Percentiles rank a stretch among this genome's conserved stretches.
Conservation (phyloP, 2,797 vertebrate species). For the Chaunax sp. region DNA sequence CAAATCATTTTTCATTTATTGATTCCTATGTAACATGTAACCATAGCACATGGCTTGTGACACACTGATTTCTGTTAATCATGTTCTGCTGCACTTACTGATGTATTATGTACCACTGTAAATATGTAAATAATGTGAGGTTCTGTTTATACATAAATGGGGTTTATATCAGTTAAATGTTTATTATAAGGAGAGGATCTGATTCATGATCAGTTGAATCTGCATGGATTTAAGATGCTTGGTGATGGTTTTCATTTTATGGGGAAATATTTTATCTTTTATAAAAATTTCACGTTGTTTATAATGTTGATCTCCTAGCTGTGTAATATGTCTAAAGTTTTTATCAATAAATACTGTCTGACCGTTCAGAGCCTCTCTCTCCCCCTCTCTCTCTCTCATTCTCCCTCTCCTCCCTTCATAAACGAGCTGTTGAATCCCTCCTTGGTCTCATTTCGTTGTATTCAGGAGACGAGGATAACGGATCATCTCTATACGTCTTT, state of each 20-base stretch:
- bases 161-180: constrained; percentile 20
- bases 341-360: constrained; percentile 85
- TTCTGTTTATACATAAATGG: constrained; percentile 7
- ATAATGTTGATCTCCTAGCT: constrained; percentile 38
- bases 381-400: not conserved
- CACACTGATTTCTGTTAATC: not conserved
- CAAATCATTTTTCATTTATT: too few species aligned
- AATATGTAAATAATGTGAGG: constrained; percentile 33
- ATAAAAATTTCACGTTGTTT: constrained; percentile 3
- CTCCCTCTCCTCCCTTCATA: constrained; percentile 7
- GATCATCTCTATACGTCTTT: not conserved
- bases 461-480: not conserved
- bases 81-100: constrained; percentile 45
- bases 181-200: constrained; percentile 13
- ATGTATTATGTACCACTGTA: too few species aligned
- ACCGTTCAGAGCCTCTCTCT: not conserved
- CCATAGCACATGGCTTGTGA: not conserved
- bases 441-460: not conserved
- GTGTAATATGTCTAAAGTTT: constrained; percentile 88
- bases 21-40: too few species aligned
- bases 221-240: too few species aligned
- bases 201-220: constrained; percentile 3
- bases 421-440: constrained; percentile 17
- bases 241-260: constrained; percentile 81
- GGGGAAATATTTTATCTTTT: constrained; percentile 20